These are phyloP conservation scores for Papilio aristodemus DNA, from an alignment of 1,140 invertebrate species.

Conservation along the genomic window DNA sequence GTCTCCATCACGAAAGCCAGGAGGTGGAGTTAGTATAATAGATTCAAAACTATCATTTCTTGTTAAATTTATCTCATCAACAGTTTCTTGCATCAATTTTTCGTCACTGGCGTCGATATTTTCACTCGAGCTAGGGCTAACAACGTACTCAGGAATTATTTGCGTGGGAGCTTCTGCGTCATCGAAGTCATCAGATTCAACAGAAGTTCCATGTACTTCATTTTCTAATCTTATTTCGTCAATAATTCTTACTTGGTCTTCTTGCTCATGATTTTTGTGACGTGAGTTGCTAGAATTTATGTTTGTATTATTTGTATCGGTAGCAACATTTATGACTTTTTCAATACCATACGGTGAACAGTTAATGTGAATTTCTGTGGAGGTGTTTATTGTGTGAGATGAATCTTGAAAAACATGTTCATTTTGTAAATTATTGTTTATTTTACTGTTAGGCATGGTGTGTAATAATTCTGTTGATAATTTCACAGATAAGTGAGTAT, in stretches of 20 bases:
- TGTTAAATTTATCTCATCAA: conserved; percentile 58
- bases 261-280: not conserved
- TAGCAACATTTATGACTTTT: not conserved
- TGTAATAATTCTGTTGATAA: conserved; percentile 62
- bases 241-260: conserved; percentile 18
- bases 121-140: conserved; percentile 36
- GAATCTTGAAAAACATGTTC: conserved; percentile 2
- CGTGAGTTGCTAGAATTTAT: not conserved
- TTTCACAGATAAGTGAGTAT: conserved; percentile 47
- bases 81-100: conserved; percentile 58
- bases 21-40: conserved; percentile 62
- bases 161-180: conserved; percentile 60
- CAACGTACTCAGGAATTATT: conserved; percentile 49
- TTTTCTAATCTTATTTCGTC: conserved; percentile 30
- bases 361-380: conserved; percentile 11
- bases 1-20: conserved; percentile 50
- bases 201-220: conserved; percentile 30
- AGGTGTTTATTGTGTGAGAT: conserved; percentile 5
- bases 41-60: conserved; percentile 40
- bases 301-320: not conserved
- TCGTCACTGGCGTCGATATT: conserved; percentile 43
- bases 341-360: not conserved
- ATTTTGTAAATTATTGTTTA: not conserved
- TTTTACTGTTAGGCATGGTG: conserved; percentile 39
- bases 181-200: conserved; percentile 41